Evolutionary conservation across 2,888 invertebrate genomes (phyloP).

Genomic region (Lepas anatifera): DNA sequence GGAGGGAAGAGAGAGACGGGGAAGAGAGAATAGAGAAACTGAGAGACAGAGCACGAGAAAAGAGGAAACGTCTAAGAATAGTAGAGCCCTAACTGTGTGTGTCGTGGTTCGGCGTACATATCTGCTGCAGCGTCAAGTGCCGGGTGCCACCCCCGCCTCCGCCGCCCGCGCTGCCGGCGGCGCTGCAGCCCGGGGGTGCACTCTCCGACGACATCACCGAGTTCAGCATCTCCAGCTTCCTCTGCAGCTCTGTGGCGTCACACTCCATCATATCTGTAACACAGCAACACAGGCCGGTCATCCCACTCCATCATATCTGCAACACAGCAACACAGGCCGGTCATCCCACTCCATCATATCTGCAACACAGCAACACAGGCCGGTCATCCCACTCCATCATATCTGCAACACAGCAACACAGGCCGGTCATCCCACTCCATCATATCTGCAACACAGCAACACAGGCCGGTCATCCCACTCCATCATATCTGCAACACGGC

Average conservation of each 20-base stretch:
- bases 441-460: too few species aligned
- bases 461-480: too few species aligned
- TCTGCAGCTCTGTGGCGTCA: constrained; percentile 72
- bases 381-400: too few species aligned
- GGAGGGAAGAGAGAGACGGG: too few species aligned
- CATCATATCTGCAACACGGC: too few species aligned
- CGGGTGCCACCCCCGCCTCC: background rate
- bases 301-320: too few species aligned
- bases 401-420: too few species aligned
- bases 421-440: too few species aligned
- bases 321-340: too few species aligned
- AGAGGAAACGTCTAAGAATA: constrained; percentile 18
- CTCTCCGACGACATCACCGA: constrained; percentile 76
- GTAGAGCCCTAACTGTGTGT: constrained; percentile 19
- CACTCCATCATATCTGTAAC: constrained; percentile 63
- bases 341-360: constrained; percentile 59
- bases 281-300: too few species aligned
- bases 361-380: background rate
- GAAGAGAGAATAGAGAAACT: too few species aligned
- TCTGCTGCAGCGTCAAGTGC: constrained; percentile 1
- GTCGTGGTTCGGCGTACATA: constrained; percentile 15
- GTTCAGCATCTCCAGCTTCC: constrained; percentile 80
- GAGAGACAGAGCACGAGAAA: background rate
- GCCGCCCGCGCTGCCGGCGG: constrained; percentile 50
- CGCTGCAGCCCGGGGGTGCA: constrained; percentile 34